These are phyloP conservation scores for Drosophila simulans DNA, from an alignment of 1,140 invertebrate genomes.

Conservation along the genomic window DNA sequence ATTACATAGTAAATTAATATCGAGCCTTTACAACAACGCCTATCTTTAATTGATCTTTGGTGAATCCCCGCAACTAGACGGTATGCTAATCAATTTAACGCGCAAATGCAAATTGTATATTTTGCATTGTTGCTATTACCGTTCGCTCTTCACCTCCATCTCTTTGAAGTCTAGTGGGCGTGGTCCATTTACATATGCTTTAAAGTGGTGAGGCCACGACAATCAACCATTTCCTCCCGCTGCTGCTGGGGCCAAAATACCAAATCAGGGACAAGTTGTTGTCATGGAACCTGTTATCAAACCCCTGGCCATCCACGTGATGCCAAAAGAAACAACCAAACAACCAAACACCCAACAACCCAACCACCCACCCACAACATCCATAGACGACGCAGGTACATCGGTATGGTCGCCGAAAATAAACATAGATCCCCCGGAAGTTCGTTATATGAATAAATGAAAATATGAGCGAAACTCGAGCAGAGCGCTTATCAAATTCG, in stretches of 20 bases:
- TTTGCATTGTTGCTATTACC: background rate
- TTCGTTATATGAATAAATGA: slow-evolving; percentile 20
- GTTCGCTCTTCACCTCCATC: background rate
- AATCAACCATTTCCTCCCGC: background rate
- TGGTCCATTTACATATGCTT: slow-evolving; percentile 17
- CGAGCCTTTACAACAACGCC: too few species aligned
- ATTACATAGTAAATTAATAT: background rate
- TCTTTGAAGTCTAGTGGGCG: slow-evolving; percentile 16
- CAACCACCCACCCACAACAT: slow-evolving; percentile 6
- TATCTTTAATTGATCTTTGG: slow-evolving; percentile 1
- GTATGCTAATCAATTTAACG: slow-evolving; percentile 35
- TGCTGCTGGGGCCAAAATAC: slow-evolving; percentile 14
- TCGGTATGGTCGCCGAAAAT: slow-evolving; percentile 24
- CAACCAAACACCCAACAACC: too few species aligned
- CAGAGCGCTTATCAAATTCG: slow-evolving; percentile 14
- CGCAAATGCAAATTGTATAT: slow-evolving; percentile 23
- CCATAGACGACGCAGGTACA: background rate
- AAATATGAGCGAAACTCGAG: slow-evolving; percentile 21
- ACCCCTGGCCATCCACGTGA: slow-evolving; percentile 28
- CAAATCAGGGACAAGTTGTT: slow-evolving; percentile 14
- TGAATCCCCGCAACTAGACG: slow-evolving; percentile 28
- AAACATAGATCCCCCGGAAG: slow-evolving; percentile 43
- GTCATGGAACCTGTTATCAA: slow-evolving; percentile 23
- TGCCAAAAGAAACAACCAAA: slow-evolving; percentile 9
- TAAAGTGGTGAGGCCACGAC: background rate